Base-by-base conservation (phyloP, 1,140 invertebrate species). In the Littorina saxatilis region DNA sequence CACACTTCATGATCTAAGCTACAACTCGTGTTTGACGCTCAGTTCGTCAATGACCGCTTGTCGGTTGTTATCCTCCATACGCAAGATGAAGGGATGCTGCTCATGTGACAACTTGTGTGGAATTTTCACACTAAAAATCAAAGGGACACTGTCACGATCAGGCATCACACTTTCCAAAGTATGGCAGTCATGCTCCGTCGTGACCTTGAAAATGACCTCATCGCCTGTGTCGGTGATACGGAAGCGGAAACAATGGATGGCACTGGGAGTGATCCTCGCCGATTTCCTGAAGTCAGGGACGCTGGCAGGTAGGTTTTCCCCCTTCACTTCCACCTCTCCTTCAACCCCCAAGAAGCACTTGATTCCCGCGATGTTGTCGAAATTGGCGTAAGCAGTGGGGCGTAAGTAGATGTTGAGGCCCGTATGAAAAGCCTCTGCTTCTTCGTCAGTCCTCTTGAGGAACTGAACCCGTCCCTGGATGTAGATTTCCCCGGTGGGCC, bases 41-140 rank as follows among this genome's bases (percentile, higher is more conserved):
- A 91, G 79, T 83, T 91, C 90, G 85, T 91, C 90, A 81, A 91
- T 82, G 23, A 91, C 80, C 50, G 85, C 89, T 70, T 85, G 82
- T 82, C 90, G 83, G 43, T 87, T 88, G 61, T 86, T 88, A 76
- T 91, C 90, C 70, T 89, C 89, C 72, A 89, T 76, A 66, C 88
- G 89, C 7, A 91, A 76, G 50, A 91, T 88, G 83, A 89, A 88
- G 4, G 90, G 90, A 79, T 87, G 85, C 50, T 87, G 85, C 27
- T 86, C 80, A 29, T 68, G n/a, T 20, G 82, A 73, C 15, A 88
- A 52, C 13, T 85, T 74, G 13, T 68, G 37, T 35, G 89, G 87
- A 13, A 91, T 68, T 1, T 80, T 50, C 2, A 89, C 85, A n/a
- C 61, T 84, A 13, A 91, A 73, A 0, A 37, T 66, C 61, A 85